A percentile compares a stretch with the other conserved stretches of the same genome.
Conservation (phyloP, 2,797 vertebrate species). For the Danio kyathit region DNA sequence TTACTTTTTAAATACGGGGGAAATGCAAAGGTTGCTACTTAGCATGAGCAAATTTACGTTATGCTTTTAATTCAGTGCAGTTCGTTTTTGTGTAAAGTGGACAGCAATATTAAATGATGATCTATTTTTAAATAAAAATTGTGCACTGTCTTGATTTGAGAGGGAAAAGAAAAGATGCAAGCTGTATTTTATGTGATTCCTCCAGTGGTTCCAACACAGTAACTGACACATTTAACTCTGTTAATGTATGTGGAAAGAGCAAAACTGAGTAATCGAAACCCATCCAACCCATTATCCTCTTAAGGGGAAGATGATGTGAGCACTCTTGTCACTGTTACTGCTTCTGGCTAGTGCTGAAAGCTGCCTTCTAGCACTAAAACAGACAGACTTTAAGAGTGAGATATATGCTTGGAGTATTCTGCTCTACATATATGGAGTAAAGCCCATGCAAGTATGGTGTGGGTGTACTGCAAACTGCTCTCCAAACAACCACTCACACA, state of each 20-base stretch:
- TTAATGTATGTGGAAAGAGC: constrained; percentile 25
- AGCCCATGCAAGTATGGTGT: constrained; percentile 21
- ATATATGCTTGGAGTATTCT: constrained; percentile 8
- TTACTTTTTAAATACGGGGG: constrained; percentile 11
- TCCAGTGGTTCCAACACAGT: not conserved
- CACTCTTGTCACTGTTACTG: constrained; percentile 5
- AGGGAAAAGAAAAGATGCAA: not conserved
- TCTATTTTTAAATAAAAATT: not conserved
- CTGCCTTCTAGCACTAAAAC: not conserved
- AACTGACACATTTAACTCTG: constrained; percentile 23
- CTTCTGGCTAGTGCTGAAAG: constrained; percentile 5
- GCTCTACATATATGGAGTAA: constrained; percentile 8
- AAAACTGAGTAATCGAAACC: constrained; percentile 27
- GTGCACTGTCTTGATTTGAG: not conserved
- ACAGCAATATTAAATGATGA: not conserved
- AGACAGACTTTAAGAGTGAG: not conserved
- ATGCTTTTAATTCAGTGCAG: not conserved
- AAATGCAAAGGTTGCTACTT: not conserved
- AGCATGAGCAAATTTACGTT: not conserved
- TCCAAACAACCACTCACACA: constrained; percentile 19
- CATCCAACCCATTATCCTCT: constrained; percentile 34
- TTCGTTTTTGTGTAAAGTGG: not conserved
- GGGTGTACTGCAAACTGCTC: constrained; percentile 37
- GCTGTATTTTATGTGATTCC: not conserved
- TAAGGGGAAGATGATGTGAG: constrained; percentile 17